These are phyloP conservation scores for Macroramphosus scolopax DNA, from an alignment of 2,797 vertebrate species.

Conservation along the genomic window DNA sequence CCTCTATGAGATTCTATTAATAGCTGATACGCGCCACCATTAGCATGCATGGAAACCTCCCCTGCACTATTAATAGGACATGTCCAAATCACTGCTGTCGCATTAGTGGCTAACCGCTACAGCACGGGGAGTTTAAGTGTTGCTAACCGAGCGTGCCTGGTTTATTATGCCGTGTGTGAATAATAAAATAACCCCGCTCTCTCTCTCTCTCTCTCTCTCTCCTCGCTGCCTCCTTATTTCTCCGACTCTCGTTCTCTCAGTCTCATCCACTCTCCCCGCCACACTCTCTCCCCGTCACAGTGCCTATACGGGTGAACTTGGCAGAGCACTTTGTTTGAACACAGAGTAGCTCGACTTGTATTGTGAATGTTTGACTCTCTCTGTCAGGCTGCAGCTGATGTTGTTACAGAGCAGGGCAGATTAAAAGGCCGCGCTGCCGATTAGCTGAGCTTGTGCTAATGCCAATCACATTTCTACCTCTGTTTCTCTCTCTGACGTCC, in stretches of 20 bases:
- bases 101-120: conserved; percentile 75
- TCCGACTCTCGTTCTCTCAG: conserved; percentile 9
- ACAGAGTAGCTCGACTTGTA: conserved; percentile 71
- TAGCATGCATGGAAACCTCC: conserved; percentile 73
- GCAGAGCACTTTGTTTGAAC: conserved; percentile 79
- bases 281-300: conserved; percentile 45
- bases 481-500: background rate
- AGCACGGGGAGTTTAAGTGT: conserved; percentile 77
- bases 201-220: conserved; percentile 13
- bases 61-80: conserved; percentile 78
- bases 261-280: conserved; percentile 34
- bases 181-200: conserved; percentile 72
- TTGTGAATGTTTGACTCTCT: conserved; percentile 78
- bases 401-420: conserved; percentile 50
- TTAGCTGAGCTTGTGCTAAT: conserved; percentile 52
- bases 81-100: conserved; percentile 78
- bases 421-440: conserved; percentile 60
- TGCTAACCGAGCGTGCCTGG: conserved; percentile 76
- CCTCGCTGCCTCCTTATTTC: conserved; percentile 10
- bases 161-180: conserved; percentile 84
- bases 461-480: conserved; percentile 21
- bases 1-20: conserved; percentile 68
- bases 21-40: conserved; percentile 69
- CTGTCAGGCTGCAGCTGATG: conserved; percentile 50
- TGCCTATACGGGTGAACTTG: conserved; percentile 72